Base-by-base conservation (phyloP, 2,113 vertebrate species). In the Saccopteryx bilineata region DNA sequence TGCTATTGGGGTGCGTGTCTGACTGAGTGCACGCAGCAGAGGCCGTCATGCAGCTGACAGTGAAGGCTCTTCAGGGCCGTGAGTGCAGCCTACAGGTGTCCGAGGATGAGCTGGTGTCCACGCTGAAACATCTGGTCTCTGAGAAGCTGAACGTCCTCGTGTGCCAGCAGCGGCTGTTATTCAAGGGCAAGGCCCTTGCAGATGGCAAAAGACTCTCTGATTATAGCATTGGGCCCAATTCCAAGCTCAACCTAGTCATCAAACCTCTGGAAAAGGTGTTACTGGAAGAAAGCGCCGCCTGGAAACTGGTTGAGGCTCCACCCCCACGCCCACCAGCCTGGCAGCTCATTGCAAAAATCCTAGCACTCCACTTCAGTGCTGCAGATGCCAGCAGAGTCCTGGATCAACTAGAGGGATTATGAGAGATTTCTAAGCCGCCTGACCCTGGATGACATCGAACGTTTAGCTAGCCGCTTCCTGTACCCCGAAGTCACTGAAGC, bases 361-460 rank as follows among this genome's bases (percentile, higher is more conserved):
- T 99, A 80, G 98, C 98, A 9, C 99, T 98, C 94, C 99, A 99
- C 91, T 99, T 99, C 96, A 99, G 98, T 91, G 98, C 99, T 9
- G 98, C 98, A 31, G 99, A 99, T 97, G 99, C 99, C 87, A 98
- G 98, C 88, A 99, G 99, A 96, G 99, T 99, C 75, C 98, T 99
- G 81, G 99, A 99, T 80, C 99, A 99, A 95, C 98, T 99, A 99
- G 93, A 99, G 99, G 99, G 99, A 99, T 97, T 99, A 99, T 65
- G 99, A 99, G 76, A 98, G 99, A 63, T 99, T 99, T 28, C 98
- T 99, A 78, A 98, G 98, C 96, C 98, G 99, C 58, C 98, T 99
- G 58, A 99, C 99, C 65, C 97, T 99, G 33, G 99, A 99, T 79
- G 99, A 99, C 97, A 99, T 99, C n/a, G 99, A 99, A 96, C 99